Base-by-base conservation (phyloP, 2,888 invertebrate species). In the Chelonus formosanus region DNA sequence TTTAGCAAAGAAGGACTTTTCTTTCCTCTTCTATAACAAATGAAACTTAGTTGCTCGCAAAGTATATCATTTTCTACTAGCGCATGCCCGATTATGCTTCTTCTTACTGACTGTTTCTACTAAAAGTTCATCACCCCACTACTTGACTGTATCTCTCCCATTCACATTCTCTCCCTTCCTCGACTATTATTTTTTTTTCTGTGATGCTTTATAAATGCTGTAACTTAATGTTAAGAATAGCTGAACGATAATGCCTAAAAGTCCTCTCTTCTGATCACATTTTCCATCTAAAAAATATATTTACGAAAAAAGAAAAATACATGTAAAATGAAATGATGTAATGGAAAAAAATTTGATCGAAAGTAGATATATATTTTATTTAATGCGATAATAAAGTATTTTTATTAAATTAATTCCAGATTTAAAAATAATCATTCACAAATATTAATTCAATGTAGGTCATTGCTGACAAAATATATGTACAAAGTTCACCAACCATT, bases 71-170 rank as follows among this genome's bases (percentile, higher is more conserved):
- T 40, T 40, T 40, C n/a, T 6, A 40, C 31, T 8, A 34, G 34
- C 48, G 44, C 54, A 47, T 10, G 55, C 47, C n/a, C 44, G 47
- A 43, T 50, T 60, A 52, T 34, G 31, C 32, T 31, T 44, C 52
- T 50, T 34, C 44, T 20, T 35, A 35, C 50, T 52, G 50, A 44
- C 59, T 44, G 53, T 44, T 53, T 65, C 20, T 40, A 52, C 45
- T 48, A 54, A 52, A 50, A 59, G 59, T 59, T 54, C 34, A 47
- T 44, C 53, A 40, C 59, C 54, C 59, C 54, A 59, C 65, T 48
- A 36, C 55, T 34, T 47, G 3, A 7, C 31, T 57, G 36, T 20
- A n/a, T 59, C 35, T 58, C 31, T 50, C 8, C 34, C 20, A 10
- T 47, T 47, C 35, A 58, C 35, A 58, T 58, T 47, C 35, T 35